Conservation (phyloP, 2,113 vertebrate genomes). For the Brachionichthys hirsutus region DNA sequence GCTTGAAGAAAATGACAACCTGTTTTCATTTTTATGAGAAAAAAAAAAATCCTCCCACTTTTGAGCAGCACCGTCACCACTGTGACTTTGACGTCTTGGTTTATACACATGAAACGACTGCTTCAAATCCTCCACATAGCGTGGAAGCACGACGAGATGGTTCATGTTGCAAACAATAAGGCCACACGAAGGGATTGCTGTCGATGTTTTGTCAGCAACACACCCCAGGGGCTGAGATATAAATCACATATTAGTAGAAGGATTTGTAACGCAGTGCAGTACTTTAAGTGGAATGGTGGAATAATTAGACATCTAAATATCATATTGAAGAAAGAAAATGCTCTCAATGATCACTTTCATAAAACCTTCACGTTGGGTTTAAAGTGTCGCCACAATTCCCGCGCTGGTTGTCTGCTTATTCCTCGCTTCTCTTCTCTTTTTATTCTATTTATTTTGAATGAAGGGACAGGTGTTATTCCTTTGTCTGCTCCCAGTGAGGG, state of each 20-base stretch:
- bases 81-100: slow-evolving; percentile 1
- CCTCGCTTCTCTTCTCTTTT: not conserved
- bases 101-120: slow-evolving; percentile 7
- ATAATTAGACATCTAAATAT: slow-evolving; percentile 6
- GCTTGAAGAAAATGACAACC: not conserved
- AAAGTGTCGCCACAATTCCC: slow-evolving; percentile 1
- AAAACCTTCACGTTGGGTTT: not conserved
- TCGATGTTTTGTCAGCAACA: too few species aligned
- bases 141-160: too few species aligned
- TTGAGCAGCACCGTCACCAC: not conserved
- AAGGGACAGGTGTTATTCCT: too few species aligned
- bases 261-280: not conserved
- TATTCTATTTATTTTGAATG: not conserved
- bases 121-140: not conserved
- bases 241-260: not conserved
- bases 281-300: not conserved
- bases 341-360: not conserved
- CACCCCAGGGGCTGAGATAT: not conserved
- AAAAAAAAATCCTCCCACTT: not conserved
- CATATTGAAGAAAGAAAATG: not conserved
- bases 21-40: slow-evolving; percentile 1
- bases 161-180: too few species aligned
- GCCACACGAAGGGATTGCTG: too few species aligned
- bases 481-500: too few species aligned
- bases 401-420: not conserved